Conservation (phyloP, 2,113 vertebrate genomes). For the Dryoscopus gambensis region DNA sequence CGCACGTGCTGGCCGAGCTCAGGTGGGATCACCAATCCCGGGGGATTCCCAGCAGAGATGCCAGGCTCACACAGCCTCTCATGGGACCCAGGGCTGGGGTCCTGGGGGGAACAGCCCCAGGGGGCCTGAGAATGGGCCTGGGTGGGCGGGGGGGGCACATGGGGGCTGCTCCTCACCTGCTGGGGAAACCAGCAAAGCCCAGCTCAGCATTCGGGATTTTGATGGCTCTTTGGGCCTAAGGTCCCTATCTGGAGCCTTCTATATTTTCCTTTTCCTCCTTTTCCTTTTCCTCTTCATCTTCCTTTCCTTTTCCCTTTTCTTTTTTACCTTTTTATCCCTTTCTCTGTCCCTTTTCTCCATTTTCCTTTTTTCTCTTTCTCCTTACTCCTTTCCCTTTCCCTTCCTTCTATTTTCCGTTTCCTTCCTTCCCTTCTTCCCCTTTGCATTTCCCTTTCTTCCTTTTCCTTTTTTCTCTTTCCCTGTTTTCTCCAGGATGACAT, state of each 20-base stretch:
- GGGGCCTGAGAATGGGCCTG: accelerated
- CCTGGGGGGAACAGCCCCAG: not conserved
- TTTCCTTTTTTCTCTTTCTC: too few species aligned
- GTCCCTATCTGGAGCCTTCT: too few species aligned
- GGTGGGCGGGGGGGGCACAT: not conserved
- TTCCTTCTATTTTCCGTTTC: too few species aligned
- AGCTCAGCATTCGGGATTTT: accelerated
- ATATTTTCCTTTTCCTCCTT: too few species aligned
- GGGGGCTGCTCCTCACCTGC: not conserved
- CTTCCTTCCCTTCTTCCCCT: not conserved
- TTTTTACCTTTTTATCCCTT: not conserved
- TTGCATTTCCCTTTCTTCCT: not conserved
- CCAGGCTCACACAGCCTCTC: not conserved
- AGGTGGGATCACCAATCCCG: not conserved
- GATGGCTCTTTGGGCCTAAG: not conserved
- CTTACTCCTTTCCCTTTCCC: too few species aligned
- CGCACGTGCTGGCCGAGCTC: not conserved
- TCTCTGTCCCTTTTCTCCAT: not conserved
- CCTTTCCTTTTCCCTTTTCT: not conserved
- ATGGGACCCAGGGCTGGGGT: not conserved
- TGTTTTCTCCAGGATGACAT: not conserved
- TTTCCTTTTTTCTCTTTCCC: not conserved
- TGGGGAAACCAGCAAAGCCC: not conserved
- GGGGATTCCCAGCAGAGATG: not conserved
- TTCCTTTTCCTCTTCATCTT: not conserved